phyloP scores from a whole-genome alignment of 1,140 invertebrate genomes.

The Lamellibrachia luymesi region DNA sequence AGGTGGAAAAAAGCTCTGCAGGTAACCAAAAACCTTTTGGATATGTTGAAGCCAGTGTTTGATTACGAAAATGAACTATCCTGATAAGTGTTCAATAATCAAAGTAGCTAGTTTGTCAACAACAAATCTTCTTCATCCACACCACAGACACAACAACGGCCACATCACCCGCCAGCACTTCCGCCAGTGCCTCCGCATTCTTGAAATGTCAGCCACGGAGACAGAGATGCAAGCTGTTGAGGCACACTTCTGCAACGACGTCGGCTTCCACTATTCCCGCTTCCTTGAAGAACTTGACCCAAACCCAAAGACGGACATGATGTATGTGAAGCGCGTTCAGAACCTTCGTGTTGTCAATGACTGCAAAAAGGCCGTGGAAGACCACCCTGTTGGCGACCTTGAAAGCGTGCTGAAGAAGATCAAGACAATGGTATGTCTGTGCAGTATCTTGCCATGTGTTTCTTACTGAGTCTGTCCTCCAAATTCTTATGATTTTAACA shows the following conservation, averaged over 20 bases:
- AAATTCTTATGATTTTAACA: background rate
- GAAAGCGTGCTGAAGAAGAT: conserved; percentile 51
- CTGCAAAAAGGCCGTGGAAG: conserved; percentile 42
- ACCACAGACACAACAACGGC: conserved; percentile 51
- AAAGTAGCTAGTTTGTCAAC: too few species aligned
- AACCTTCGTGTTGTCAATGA: conserved; percentile 45
- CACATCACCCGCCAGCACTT: conserved; percentile 54
- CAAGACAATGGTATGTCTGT: conserved; percentile 51
- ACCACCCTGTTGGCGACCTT: conserved; percentile 39
- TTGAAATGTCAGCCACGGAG: conserved; percentile 47
- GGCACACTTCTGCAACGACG: conserved; percentile 52
- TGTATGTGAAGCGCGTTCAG: conserved; percentile 49
- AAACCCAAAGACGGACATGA: conserved; percentile 36
- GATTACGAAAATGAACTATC: too few species aligned
- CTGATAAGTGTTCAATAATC: too few species aligned
- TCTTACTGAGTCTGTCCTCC: background rate
- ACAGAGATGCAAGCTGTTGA: conserved; percentile 49
- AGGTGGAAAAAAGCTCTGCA: too few species aligned
- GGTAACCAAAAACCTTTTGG: too few species aligned
- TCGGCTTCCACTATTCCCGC: conserved; percentile 53
- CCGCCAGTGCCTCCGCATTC: conserved; percentile 51
- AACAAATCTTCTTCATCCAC: background rate
- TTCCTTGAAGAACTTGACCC: conserved; percentile 50
- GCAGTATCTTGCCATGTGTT: background rate
- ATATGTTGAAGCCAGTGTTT: too few species aligned